Evolutionary conservation across 92 coral and sea anemone genomes (phyloP), one percentile per base, ranked within the genome.

Genomic region (Meandrina meandrites): DNA sequence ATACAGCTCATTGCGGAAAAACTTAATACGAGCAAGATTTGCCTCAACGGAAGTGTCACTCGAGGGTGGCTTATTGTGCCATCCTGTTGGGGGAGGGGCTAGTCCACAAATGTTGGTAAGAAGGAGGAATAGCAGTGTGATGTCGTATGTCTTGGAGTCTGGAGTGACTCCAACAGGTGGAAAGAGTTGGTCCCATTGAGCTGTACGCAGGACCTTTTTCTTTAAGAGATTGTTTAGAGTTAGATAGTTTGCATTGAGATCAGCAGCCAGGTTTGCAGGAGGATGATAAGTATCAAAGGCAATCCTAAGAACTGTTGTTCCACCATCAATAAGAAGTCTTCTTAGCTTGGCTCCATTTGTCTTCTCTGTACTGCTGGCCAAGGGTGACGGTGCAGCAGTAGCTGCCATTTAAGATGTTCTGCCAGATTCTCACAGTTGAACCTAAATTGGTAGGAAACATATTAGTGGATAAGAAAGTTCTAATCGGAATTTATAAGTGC

Each of bases 171-270:
- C 76, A 34, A 19, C 2, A 36, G 76, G 37, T 32, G 76, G 76
- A 22, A 71, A 71, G n/a, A 71, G 76, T 32, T 71, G 16, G 40
- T 71, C 76, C 76, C 76, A 71, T 9, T 71, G 76, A 15, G 74
- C 16, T 15, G 27, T 28, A 30, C 35, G 74, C 10, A 68, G 10
- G n/a, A 68, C 36, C 4, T 40, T 8, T 68, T 18, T 28, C 36
- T 18, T 28, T 19, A 68, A 15, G 5, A 68, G 74, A 68, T 68
- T 68, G 3, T 15, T 10, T 5, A 68, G 37, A 8, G 3, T 68
- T 28, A 32, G 8, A 30, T 31, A 0, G 2, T 68, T 68, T 0
- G 74, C 75, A 11, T 28, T 70, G 71, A 64, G 71, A 64, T 64
- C 31, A n/a, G 30, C 12, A 22, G 31, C 71, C 31, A 64, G 71